Evolutionary conservation across 1,140 invertebrate genomes (phyloP), one percentile per base, ranked within the genome.

Genomic region (Caerostris extrusa): DNA sequence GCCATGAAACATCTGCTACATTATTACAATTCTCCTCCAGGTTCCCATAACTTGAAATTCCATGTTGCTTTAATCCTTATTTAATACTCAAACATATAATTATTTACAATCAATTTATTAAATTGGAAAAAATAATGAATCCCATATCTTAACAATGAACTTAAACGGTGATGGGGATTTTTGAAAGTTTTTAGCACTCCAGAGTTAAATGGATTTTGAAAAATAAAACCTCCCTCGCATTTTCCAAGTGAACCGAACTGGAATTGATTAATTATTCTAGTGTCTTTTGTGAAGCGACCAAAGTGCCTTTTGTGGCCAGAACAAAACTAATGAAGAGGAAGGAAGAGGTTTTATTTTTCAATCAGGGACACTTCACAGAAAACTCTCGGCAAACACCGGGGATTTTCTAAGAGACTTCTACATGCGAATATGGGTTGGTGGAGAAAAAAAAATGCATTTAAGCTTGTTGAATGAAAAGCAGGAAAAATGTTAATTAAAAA

Each of bases 401-500:
- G 69, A 71, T 71, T 71, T 71, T 71, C n/a, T 50, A 10, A 8
- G 7, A 10, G 69, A 19, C 69, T 71, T 34, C 19, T 34, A 17
- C 10, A 67, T 67, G 3, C 4, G 61, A 67, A 67, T 67, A 67
- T 67, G 2, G 34, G 34, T 1, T n/a, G 6, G 69, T 3, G 8
- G 19, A 34, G 50, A 71, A 71, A 71, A 71, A 34, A 19, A 34
- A 34, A 1, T 71, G 19, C 19, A 3, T 34, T 71, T 71, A 34
- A 71, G 19, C 8, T 19, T 34, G 34, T 34, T 7, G 69, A 71
- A 71, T 71, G 69, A 71, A 71, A 34, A 6, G 69, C 7, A 71
- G 69, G 3, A 19, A 71, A 71, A 71, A 71, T 71, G 69, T 71
- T 71, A 71, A 71, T 71, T 71, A 71, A 19, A 71, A 71, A 71